Percentiles rank a stretch among this genome's conserved stretches.
Conservation (phyloP, 2,797 vertebrate genomes). For the Schizopygopsis pylzovi region DNA sequence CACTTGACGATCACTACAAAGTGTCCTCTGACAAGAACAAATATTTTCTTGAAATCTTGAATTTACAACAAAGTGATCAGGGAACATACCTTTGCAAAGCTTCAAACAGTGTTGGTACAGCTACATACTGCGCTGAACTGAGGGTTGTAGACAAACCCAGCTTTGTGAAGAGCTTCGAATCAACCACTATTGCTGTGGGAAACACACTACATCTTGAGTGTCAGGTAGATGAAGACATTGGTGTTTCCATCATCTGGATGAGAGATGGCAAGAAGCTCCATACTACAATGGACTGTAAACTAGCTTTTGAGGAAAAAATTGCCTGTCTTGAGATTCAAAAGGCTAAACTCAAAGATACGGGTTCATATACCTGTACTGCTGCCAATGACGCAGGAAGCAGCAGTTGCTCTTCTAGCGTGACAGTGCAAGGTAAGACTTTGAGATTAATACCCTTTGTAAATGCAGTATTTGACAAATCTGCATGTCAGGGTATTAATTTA, state of each 20-base stretch:
- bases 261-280: constrained; percentile 94
- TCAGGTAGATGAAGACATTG: constrained; percentile 95
- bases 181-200: constrained; percentile 86
- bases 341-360: constrained; percentile 94
- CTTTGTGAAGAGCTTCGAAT: constrained; percentile 87
- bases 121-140: constrained; percentile 88
- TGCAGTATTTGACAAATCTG: constrained; percentile 54
- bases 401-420: constrained; percentile 84
- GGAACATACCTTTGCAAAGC: constrained; percentile 95
- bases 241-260: constrained; percentile 89
- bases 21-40: constrained; percentile 88
- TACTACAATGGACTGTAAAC: constrained; percentile 91
- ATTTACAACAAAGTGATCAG: constrained; percentile 84
- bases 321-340: constrained; percentile 93
- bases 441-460: constrained; percentile 45
- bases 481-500: constrained; percentile 50
- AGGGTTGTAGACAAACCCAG: constrained; percentile 88
- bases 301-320: constrained; percentile 96
- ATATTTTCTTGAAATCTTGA: constrained; percentile 87
- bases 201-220: constrained; percentile 91
- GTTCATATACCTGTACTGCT: constrained; percentile 91
- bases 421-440: constrained; percentile 92
- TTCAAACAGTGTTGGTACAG: constrained; percentile 93
- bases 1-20: constrained; percentile 80
- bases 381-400: constrained; percentile 94